Conservation (phyloP, 1,140 invertebrate genomes). For the Amyelois transitella region DNA sequence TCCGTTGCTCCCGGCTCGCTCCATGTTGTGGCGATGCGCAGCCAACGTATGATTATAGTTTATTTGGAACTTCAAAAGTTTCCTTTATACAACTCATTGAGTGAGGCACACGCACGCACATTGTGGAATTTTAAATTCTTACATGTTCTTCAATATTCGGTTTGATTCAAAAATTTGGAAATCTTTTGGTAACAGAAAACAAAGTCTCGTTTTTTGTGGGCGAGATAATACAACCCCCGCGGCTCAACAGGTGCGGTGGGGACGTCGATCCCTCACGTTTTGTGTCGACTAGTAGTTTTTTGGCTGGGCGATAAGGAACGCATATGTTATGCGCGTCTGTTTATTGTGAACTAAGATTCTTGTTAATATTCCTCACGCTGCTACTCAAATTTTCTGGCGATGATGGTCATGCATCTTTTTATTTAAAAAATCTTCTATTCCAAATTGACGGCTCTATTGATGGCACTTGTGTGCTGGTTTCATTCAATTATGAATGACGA, state of each 20-base stretch:
- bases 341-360: not conserved
- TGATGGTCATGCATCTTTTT: not conserved
- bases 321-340: not conserved
- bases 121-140: too few species aligned
- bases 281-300: not conserved
- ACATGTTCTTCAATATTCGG: too few species aligned
- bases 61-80: not conserved
- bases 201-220: not conserved
- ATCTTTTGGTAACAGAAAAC: not conserved
- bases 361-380: not conserved
- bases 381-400: not conserved
- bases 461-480: too few species aligned
- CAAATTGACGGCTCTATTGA: too few species aligned
- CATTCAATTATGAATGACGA: too few species aligned
- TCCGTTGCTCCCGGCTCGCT: not conserved
- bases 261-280: not conserved
- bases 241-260: not conserved
- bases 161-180: too few species aligned
- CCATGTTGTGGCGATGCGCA: not conserved
- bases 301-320: not conserved
- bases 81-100: not conserved
- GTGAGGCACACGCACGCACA: not conserved
- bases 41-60: not conserved
- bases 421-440: not conserved
- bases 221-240: not conserved